Base-by-base conservation (phyloP, 2,888 invertebrate species). In the Polyommatus iphigenia region DNA sequence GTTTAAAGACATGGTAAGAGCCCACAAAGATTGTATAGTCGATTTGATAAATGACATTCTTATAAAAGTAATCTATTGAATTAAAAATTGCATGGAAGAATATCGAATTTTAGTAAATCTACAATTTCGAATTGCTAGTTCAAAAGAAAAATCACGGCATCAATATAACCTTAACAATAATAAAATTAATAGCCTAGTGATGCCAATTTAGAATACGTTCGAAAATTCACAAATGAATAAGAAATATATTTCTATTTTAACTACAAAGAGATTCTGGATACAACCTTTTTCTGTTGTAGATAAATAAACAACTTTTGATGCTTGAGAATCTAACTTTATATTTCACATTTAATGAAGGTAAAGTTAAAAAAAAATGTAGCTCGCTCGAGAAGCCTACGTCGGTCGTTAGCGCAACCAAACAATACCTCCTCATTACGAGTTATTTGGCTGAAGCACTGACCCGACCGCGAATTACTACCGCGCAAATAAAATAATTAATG, bases 391-490 rank as follows among this genome's bases (percentile, higher is more conserved):
- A 73, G 24, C 29, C 46, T 41, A 46, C 50, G 46, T 36, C 72
- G 72, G 72, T 73, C 73, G 73, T 73, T 73, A 73, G 73, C 73
- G 46, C 46, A 24, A 24, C 6, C 73, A 73, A 73, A 73, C 73
- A 73, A 73, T 73, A 73, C 73, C 73, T 73, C 50, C 73, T 73
- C 73, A 73, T 73, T 73, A 73, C 73, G 73, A 73, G 46, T 73
- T 73, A 73, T 73, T 73, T 50, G 73, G 73, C 73, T 50, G 73
- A 73, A 73, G 50, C 73, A 73, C 73, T 73, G 73, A 73, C 73
- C 73, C 73, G 73, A 46, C 46, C 24, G 29, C 46, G 24, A 46
- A 46, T 73, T 15, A 24, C 50, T 24, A 20, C 73, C 24, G 73
- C 46, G 73, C 29, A 73, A 73, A 73, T 50, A 73, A 46, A 73